Base-by-base conservation (phyloP, 1,140 invertebrate genomes). In the Brachionus sp. region DNA sequence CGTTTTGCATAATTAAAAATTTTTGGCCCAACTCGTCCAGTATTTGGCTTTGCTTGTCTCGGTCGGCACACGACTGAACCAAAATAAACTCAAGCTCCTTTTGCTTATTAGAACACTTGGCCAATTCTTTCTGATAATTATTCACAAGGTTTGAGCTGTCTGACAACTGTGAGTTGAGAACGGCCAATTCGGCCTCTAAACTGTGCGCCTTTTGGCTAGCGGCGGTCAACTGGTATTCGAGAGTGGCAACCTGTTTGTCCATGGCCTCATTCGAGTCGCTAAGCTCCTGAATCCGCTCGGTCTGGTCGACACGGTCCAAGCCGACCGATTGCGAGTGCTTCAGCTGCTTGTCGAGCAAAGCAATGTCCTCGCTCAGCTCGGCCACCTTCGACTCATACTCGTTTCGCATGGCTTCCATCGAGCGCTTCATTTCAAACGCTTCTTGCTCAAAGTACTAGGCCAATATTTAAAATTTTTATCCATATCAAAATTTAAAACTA, bases 1-100 rank as follows among this genome's bases (percentile, higher is more conserved):
- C 77, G 16, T 64, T 57, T 44, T 80, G 25, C 6, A 57, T 37
- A 19, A 80, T 42, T 10, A 80, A 19, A 80, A 62, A 80, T 23
- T 80, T 80, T 42, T 80, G 57, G 50, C 50, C 57, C n/a, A 80
- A 39, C n/a, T 80, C 77, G 7, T 80, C 77, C n/a, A 80, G 12
- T 62, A 80, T 37, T 80, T 80, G 13, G 12, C 9, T 25, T 80
- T 80, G 77, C 39, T 80, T 80, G 16, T 80, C 50, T 12, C 77
- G 6, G 57, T 80, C 77, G 6, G n/a, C 19, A 23, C 50, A 80
- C 25, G 77, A 12, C 19, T 80, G 50, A 5, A 62, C 23, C 37
- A 80, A 19, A 25, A 66, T 13, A 37, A 62, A 66, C 50, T 80
- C 77, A 13, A 80, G 5, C 19, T 80, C 77, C 3, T 80, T 39